These are phyloP conservation scores for Choloepus didactylus DNA, from an alignment of 2,797 vertebrate species.

Conservation along the genomic window DNA sequence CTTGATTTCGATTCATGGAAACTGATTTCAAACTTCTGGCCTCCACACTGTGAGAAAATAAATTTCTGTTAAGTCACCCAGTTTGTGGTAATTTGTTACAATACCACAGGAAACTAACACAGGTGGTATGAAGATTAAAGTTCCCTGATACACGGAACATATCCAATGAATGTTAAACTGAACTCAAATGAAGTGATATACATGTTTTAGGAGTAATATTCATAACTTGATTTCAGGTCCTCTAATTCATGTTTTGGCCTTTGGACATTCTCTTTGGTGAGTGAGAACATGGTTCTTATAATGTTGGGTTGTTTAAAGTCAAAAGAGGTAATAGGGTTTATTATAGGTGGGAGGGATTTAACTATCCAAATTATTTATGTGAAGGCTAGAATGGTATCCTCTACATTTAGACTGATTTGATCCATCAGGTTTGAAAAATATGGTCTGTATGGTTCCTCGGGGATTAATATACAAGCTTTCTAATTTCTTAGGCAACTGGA, in stretches of 20 bases:
- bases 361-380: conserved; percentile 50
- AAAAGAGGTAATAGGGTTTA: conserved; percentile 17
- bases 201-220: conserved; percentile 7
- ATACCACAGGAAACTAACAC: not conserved
- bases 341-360: not conserved
- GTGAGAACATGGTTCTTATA: conserved; percentile 18
- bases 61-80: conserved; percentile 1
- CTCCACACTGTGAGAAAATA: not conserved
- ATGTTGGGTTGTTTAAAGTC: conserved; percentile 37
- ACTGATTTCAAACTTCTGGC: conserved; percentile 4
- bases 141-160: not conserved
- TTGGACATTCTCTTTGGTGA: conserved; percentile 45
- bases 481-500: conserved; percentile 46
- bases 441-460: not conserved
- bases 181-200: conserved; percentile 8
- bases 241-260: not conserved
- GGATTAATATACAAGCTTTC: not conserved
- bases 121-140: conserved; percentile 32
- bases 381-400: not conserved
- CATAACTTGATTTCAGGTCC: not conserved
- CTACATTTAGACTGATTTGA: conserved; percentile 31
- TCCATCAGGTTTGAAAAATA: conserved; percentile 40
- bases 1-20: not conserved
- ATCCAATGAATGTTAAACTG: not conserved
- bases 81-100: conserved; percentile 31